phyloP scores from a whole-genome alignment of 2,113 vertebrate genomes.

The Capricornis sumatraensis region DNA sequence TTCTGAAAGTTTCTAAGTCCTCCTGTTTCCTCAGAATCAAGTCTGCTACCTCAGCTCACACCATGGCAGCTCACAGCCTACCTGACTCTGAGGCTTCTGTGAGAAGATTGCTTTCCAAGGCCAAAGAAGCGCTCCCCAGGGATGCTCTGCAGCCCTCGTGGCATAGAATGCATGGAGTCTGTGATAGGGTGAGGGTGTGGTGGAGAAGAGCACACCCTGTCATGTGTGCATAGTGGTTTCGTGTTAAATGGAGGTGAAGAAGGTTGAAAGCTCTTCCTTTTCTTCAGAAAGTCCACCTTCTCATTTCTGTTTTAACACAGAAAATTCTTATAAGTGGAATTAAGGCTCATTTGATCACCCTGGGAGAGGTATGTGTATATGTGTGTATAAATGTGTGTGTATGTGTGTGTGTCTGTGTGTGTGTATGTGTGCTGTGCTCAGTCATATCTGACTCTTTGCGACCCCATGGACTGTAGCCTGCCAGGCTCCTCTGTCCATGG shows the following conservation, averaged over 20 bases:
- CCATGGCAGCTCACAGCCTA: not conserved
- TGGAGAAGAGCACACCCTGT: not conserved
- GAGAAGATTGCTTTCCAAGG: not conserved
- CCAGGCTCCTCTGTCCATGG: not conserved
- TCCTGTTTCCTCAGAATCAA: not conserved
- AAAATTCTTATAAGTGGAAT: not conserved
- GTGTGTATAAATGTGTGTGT: not conserved
- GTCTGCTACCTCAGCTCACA: not conserved
- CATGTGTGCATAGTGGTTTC: too few relatives aligned
- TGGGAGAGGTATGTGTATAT: not conserved
- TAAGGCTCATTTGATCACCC: not conserved
- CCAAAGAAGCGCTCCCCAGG: not conserved
- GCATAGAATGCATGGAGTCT: not conserved
- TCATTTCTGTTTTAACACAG: not conserved
- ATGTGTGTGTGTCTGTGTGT: not conserved
- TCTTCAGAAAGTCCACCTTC: not conserved
- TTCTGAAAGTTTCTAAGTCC: not conserved
- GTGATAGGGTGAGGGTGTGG: fast-evolving
- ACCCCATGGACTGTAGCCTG: not conserved
- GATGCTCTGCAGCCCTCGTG: too few relatives aligned
- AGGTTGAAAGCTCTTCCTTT: too few relatives aligned
- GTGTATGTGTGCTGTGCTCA: not conserved
- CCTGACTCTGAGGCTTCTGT: not conserved
- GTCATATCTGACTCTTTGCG: fast-evolving
- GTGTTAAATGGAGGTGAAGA: not conserved